A percentile compares a stretch with the other conserved stretches of the same genome.
Conservation (phyloP, 2,888 invertebrate species). For the Azorinus chamasolen region DNA sequence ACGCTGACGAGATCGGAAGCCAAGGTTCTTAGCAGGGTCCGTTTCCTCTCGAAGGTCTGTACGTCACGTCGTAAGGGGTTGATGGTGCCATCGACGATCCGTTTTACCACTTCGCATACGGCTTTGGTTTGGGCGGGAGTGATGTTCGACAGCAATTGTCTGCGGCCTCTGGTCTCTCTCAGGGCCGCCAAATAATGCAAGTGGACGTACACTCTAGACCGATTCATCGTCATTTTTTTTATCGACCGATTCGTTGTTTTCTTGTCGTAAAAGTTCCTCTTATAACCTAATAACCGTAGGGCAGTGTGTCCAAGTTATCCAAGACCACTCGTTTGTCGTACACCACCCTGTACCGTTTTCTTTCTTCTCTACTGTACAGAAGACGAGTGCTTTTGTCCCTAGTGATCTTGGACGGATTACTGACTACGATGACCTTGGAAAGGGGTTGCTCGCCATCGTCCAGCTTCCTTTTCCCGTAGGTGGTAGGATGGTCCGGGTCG, state of each 20-base stretch:
- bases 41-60: background rate
- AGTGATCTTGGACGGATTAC: conserved; percentile 23
- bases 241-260: background rate
- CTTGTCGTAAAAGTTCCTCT: background rate
- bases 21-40: conserved; percentile 5
- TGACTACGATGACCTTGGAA: conserved; percentile 9
- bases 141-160: too few relatives aligned
- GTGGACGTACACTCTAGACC: conserved; percentile 19
- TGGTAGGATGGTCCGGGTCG: background rate
- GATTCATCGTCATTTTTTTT: background rate
- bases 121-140: conserved; percentile 4
- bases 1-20: conserved; percentile 8
- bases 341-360: conserved; percentile 81
- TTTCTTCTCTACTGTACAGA: conserved; percentile 89
- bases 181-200: conserved; percentile 4
- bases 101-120: conserved; percentile 13
- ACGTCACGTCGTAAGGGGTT: conserved; percentile 10
- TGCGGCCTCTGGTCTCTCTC: background rate
- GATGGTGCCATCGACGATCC: conserved; percentile 15
- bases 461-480: background rate
- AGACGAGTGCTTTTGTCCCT: conserved; percentile 89
- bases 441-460: conserved; percentile 6
- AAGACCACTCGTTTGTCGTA: conserved; percentile 28
- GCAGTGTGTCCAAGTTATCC: conserved; percentile 26
- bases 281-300: conserved; percentile 29